A percentile compares a stretch with the other conserved stretches of the same genome.
Conservation (phyloP, 53 echinoderm and acorn worm genomes). For the Henricia sp. region DNA sequence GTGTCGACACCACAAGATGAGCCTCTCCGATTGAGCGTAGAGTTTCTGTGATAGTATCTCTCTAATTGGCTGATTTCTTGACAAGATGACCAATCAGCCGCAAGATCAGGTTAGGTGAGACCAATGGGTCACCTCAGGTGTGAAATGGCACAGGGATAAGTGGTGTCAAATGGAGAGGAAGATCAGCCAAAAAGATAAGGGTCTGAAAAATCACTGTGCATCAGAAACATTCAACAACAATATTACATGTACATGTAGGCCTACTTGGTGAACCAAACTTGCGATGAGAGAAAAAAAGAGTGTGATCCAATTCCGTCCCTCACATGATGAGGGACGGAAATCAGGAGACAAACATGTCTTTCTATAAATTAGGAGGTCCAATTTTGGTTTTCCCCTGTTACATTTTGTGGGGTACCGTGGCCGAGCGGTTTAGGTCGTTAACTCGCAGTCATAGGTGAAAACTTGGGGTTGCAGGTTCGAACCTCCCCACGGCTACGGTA, state of each 20-base stretch:
- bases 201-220: neutral
- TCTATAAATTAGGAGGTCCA: too few relatives aligned
- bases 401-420: too few relatives aligned
- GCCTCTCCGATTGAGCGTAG: neutral
- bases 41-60: neutral
- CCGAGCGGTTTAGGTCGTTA: too few relatives aligned
- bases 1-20: neutral
- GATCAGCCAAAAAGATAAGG: neutral
- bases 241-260: neutral
- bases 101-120: neutral
- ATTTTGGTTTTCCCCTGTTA: too few relatives aligned
- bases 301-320: too few relatives aligned
- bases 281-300: too few relatives aligned
- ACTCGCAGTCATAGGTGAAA: too few relatives aligned
- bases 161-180: neutral
- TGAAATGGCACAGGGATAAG: neutral
- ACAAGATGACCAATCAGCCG: neutral
- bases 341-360: too few relatives aligned
- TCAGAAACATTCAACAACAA: neutral
- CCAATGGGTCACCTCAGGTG: neutral
- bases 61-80: conserved; percentile 6
- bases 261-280: neutral
- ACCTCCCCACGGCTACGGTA: too few relatives aligned
- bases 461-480: too few relatives aligned
- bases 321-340: too few relatives aligned